A percentile compares a stretch with the other conserved stretches of the same genome.
Evolutionary conservation across 2,797 vertebrate species (phyloP).

Genomic region (Argentina silus): DNA sequence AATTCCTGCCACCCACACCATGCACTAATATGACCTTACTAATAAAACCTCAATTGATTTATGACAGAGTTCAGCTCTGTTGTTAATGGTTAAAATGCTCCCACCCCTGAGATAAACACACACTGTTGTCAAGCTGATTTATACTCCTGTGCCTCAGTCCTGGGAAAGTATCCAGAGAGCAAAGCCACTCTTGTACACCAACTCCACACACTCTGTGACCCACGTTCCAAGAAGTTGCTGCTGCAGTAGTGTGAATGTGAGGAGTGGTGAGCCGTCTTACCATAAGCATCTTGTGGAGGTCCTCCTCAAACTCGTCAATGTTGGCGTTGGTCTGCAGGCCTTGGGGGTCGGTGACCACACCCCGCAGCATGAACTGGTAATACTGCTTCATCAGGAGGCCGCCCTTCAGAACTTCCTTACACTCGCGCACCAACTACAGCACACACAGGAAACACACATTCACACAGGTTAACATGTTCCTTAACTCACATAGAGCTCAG

Average conservation of each 20-base stretch:
- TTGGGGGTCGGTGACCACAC: constrained; percentile 82
- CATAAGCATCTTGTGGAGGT: constrained; percentile 97
- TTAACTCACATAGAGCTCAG: neutral
- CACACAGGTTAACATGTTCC: neutral
- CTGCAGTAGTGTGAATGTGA: too few relatives aligned
- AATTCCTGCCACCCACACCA: neutral
- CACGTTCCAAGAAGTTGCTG: neutral
- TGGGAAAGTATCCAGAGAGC: neutral
- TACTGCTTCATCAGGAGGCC: constrained; percentile 99
- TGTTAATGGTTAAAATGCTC: neutral
- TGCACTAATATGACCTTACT: too few relatives aligned
- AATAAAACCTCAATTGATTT: too few relatives aligned
- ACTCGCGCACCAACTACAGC: constrained; percentile 93
- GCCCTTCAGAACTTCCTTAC: constrained; percentile 97
- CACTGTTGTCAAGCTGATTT: neutral
- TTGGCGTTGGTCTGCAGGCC: constrained; percentile 87
- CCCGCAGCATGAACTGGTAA: constrained; percentile 96
- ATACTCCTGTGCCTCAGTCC: neutral
- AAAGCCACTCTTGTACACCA: neutral
- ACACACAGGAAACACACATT: constrained; percentile 27
- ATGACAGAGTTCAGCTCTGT: neutral
- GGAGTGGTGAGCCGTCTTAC: constrained; percentile 67
- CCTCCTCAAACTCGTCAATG: constrained; percentile 97
- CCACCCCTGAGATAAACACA: neutral
- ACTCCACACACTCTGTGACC: neutral